Evolutionary conservation across 2,888 invertebrate genomes (phyloP), one percentile per base, ranked within the genome.

Genomic region (Folsomia manolachei): DNA sequence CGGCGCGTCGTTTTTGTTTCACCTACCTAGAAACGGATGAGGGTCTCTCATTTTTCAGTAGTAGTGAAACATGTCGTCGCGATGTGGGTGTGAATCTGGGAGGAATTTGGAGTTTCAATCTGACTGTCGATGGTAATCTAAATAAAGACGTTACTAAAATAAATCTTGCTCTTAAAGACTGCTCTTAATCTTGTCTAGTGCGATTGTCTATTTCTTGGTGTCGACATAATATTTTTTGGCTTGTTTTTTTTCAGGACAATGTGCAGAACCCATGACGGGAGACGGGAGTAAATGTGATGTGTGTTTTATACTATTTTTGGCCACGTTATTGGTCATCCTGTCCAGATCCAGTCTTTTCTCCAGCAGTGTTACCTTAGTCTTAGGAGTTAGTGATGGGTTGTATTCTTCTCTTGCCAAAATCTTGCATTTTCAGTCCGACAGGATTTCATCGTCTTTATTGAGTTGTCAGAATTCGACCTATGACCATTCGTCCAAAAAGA

Each of bases 91-190:
- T 88, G 0, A 88, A 88, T 19, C 81, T 84, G 24, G 85, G 83
- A 26, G 88, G 88, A 0, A 86, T 87, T 78, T 87, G 86, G 84
- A 88, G 89, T 0, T 89, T 89, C 83, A 90, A 90, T 82, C 88
- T 90, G 81, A 90, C 90, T 1, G 85, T 87, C 73, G 89, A 89
- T 81, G 90, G 90, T 90, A 82, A 83, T 39, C 11, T 23, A 19
- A 52, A 9, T 27, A n/a, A n/a, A n/a, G n/a, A n/a, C n/a, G n/a
- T n/a, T n/a, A n/a, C n/a, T n/a, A n/a, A n/a, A 25, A 64, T 60
- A 27, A 19, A 19, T 56, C 56, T 56, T 19, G 7, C 21, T 7
- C 56, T 39, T 56, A 56, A 18, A 7, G 56, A 56, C 18, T 56
- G 7, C 21, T 56, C n/a, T 56, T 19, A 56, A 56, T 19, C 18